phyloP scores from a whole-genome alignment of 2,888 invertebrate species.

The Clistopyga incitator region DNA sequence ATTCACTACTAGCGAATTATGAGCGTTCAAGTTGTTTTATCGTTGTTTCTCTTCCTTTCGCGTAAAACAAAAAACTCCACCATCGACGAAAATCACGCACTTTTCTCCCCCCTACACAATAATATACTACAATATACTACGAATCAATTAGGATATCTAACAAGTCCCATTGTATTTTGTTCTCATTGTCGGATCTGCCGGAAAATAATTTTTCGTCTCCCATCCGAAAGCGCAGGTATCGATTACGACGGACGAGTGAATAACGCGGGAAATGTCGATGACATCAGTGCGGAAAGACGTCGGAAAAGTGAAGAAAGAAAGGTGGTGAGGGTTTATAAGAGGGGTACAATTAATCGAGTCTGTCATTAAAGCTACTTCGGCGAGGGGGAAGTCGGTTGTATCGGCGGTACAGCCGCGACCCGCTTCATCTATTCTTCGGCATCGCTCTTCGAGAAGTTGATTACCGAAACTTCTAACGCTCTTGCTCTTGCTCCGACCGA shows the following conservation, averaged over 20 bases:
- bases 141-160: too few relatives aligned
- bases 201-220: too few relatives aligned
- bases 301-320: not conserved
- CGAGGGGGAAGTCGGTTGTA: slow-evolving; percentile 1
- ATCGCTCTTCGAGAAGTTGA: slow-evolving; percentile 59
- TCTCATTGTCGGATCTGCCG: too few relatives aligned
- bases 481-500: slow-evolving; percentile 17
- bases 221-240: not conserved
- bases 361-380: slow-evolving; percentile 52
- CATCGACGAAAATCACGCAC: too few relatives aligned
- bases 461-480: slow-evolving; percentile 56
- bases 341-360: slow-evolving; percentile 68
- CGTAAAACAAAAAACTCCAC: too few relatives aligned
- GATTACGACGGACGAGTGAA: slow-evolving; percentile 35
- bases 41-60: too few relatives aligned
- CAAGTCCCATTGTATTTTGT: too few relatives aligned
- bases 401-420: slow-evolving; percentile 22
- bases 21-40: too few relatives aligned
- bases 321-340: slow-evolving; percentile 41
- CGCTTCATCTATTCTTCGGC: slow-evolving; percentile 37
- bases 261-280: slow-evolving; percentile 59
- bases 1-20: too few relatives aligned
- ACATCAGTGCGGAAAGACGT: slow-evolving; percentile 52
- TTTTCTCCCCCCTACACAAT: too few relatives aligned
- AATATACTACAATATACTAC: too few relatives aligned